Percentiles rank a stretch among this genome's conserved stretches.
Conservation (phyloP, 2,888 invertebrate species). For the Drosophila neotestacea region DNA sequence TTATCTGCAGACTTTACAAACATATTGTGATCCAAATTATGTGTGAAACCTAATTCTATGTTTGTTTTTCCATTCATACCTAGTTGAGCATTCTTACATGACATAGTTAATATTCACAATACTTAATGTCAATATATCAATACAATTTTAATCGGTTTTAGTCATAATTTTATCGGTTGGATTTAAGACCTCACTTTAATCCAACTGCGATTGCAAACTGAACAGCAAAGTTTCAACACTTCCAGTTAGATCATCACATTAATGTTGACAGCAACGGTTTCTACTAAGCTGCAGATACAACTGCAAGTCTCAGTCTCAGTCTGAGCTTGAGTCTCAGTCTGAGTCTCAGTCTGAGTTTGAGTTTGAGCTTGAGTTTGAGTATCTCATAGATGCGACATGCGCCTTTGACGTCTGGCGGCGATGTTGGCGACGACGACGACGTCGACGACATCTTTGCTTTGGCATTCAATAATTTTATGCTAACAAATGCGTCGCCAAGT, state of each 20-base stretch:
- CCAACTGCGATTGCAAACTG: slow-evolving; percentile 11
- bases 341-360: slow-evolving; percentile 15
- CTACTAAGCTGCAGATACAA: slow-evolving; percentile 51
- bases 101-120: not conserved
- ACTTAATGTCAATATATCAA: not conserved
- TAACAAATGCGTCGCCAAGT: slow-evolving; percentile 83
- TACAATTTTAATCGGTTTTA: too few relatives aligned
- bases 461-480: slow-evolving; percentile 84
- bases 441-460: slow-evolving; percentile 64
- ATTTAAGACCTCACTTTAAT: not conserved
- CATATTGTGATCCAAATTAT: not conserved
- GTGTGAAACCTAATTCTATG: not conserved
- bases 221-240: slow-evolving; percentile 28
- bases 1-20: not conserved
- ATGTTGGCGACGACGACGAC: slow-evolving; percentile 62
- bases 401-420: slow-evolving; percentile 77
- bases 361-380: slow-evolving; percentile 46
- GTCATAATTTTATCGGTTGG: not conserved
- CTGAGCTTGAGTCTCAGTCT: slow-evolving; percentile 22
- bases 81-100: too few relatives aligned
- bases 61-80: too few relatives aligned
- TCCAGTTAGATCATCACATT: slow-evolving; percentile 48
- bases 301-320: slow-evolving; percentile 17
- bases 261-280: slow-evolving; percentile 66
- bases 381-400: slow-evolving; percentile 73